Conservation (phyloP, 1,140 invertebrate species). For the Ephestia elutella region DNA sequence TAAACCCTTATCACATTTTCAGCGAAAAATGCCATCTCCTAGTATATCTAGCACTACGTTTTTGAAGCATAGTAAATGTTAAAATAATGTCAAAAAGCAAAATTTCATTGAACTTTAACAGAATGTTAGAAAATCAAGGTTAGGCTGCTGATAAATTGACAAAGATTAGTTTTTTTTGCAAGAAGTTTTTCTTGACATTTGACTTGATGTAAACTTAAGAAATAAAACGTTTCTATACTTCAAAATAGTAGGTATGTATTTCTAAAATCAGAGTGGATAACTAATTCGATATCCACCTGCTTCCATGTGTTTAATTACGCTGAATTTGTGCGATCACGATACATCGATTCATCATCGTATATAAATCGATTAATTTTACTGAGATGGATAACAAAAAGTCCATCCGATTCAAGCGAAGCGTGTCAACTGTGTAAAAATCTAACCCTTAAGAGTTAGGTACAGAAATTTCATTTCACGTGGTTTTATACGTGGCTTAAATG, state of each 20-base stretch:
- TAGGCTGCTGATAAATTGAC: neutral
- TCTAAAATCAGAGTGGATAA: neutral
- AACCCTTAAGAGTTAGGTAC: neutral
- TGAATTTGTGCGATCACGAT: neutral
- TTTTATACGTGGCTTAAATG: neutral
- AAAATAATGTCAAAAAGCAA: neutral
- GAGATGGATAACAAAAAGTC: neutral
- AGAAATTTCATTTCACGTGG: neutral
- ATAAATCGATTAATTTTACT: neutral
- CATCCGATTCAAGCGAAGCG: neutral
- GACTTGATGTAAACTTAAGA: no score
- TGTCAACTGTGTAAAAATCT: neutral
- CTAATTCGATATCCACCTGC: neutral
- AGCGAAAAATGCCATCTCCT: slow-evolving; percentile 45
- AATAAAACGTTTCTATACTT: neutral
- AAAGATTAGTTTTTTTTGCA: neutral
- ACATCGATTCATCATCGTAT: neutral
- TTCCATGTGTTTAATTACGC: neutral
- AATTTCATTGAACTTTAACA: neutral
- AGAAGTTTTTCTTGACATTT: no score
- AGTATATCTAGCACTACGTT: slow-evolving; percentile 8
- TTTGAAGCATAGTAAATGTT: slow-evolving; percentile 4
- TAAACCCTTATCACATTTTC: slow-evolving; percentile 64
- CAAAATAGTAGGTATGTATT: neutral
- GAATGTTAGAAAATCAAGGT: neutral